Conservation (phyloP, 2,888 invertebrate species). For the Erebia ligea region DNA sequence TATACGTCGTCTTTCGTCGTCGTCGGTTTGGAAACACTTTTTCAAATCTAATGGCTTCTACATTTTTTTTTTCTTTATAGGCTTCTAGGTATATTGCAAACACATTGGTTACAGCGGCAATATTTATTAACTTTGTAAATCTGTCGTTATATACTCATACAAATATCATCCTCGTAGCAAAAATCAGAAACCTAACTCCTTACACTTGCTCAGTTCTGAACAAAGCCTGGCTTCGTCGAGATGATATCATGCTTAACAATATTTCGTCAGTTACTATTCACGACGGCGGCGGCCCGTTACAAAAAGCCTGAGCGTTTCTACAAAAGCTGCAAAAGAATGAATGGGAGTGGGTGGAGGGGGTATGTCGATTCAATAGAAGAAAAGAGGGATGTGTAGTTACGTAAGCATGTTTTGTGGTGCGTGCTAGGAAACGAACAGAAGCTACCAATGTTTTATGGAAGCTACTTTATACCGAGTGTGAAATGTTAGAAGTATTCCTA, state of each 20-base stretch:
- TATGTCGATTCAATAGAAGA: constrained; percentile 70
- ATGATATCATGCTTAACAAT: constrained; percentile 69
- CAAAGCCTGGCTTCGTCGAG: constrained; percentile 41
- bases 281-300: constrained; percentile 64
- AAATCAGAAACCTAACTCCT: constrained; percentile 25
- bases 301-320: constrained; percentile 73
- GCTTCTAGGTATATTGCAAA: too few species aligned
- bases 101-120: too few species aligned
- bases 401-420: constrained; percentile 75
- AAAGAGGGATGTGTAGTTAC: constrained; percentile 72
- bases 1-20: too few species aligned
- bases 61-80: too few species aligned
- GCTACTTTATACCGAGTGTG: constrained; percentile 36
- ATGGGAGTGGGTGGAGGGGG: constrained; percentile 66
- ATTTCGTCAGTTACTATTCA: constrained; percentile 77
- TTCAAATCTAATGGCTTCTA: too few species aligned
- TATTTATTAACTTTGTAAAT: not conserved
- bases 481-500: constrained; percentile 31
- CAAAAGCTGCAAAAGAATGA: constrained; percentile 79
- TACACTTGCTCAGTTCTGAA: constrained; percentile 37
- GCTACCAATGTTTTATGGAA: constrained; percentile 7
- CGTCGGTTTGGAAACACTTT: too few species aligned
- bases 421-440: constrained; percentile 51
- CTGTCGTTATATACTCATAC: not conserved
- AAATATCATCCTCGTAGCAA: constrained; percentile 15